A percentile compares a stretch with the other conserved stretches of the same genome.
phyloP scores from a whole-genome alignment of 2,888 invertebrate genomes.

The Frankliniella intonsa region DNA sequence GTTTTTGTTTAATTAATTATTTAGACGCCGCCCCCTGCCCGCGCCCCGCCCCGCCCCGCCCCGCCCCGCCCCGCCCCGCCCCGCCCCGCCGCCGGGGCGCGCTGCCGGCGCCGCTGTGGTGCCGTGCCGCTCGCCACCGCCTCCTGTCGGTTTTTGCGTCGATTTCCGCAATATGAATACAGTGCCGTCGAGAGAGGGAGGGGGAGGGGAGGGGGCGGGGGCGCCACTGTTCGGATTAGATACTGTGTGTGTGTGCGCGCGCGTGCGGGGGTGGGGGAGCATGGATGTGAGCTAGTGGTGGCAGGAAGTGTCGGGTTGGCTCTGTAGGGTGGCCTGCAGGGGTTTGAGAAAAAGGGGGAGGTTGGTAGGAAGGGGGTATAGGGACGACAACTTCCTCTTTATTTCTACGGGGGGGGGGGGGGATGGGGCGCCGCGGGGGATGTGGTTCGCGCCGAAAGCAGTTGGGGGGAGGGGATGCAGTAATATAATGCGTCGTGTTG shows the following conservation, averaged over 20 bases:
- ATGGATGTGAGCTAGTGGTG: not conserved
- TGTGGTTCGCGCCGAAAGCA: too few relatives aligned
- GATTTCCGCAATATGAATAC: constrained; percentile 26
- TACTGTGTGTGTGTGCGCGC: not conserved
- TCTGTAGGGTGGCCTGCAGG: too few relatives aligned
- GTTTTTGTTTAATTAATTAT: constrained; percentile 27
- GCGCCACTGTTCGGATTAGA: not conserved
- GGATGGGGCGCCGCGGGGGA: too few relatives aligned
- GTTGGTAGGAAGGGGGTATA: not conserved
- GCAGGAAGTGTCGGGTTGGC: not conserved
- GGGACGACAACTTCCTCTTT: not conserved
- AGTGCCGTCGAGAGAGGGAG: not conserved
- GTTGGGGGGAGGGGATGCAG: not conserved
- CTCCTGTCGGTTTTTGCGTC: not conserved
- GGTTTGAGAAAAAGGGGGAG: too few relatives aligned
- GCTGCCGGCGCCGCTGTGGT: not conserved
- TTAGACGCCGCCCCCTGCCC: not conserved
- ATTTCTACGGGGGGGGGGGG: not conserved
- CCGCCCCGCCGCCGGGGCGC: not conserved
- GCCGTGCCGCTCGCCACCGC: not conserved
- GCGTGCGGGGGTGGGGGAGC: too few relatives aligned
- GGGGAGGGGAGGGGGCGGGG: not conserved
- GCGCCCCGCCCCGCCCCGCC: not conserved
- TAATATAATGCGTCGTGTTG: not conserved
- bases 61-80: not conserved